A percentile compares a stretch with the other conserved stretches of the same genome.
These are phyloP conservation scores for Zele albiditarsus DNA, from an alignment of 2,888 invertebrate genomes.

Conservation along the genomic window DNA sequence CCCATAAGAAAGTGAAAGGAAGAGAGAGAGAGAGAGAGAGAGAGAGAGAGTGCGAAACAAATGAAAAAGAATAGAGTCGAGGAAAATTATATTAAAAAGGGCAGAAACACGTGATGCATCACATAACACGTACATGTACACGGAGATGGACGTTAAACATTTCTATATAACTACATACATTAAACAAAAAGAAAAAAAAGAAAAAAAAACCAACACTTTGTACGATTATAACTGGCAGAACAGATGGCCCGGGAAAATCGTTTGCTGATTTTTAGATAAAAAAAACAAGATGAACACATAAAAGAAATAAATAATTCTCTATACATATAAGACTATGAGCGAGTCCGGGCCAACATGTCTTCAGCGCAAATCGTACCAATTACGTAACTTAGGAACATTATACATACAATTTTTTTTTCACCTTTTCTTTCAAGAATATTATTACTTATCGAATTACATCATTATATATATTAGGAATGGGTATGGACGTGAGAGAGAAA, in stretches of 20 bases:
- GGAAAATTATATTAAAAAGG: not conserved
- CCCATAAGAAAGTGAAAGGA: not conserved
- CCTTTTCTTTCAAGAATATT: constrained; percentile 61
- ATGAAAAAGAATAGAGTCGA: not conserved
- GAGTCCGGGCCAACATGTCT: constrained; percentile 59
- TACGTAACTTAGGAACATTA: constrained; percentile 62
- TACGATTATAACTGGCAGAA: constrained; percentile 40
- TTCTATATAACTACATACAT: constrained; percentile 47
- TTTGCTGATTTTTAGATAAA: constrained; percentile 15
- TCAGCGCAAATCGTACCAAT: constrained; percentile 56
- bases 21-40: no score
- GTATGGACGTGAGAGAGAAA: constrained; percentile 48
- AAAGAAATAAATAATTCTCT: not conserved
- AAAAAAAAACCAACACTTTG: constrained; percentile 25
- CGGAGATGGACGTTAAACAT: constrained; percentile 53
- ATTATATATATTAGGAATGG: constrained; percentile 57
- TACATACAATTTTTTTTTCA: constrained; percentile 57
- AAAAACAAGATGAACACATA: not conserved
- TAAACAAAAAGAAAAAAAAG: constrained; percentile 53
- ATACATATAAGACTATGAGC: constrained; percentile 20
- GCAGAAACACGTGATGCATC: constrained; percentile 48
- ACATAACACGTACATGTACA: constrained; percentile 48
- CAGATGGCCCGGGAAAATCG: constrained; percentile 38
- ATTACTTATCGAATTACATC: constrained; percentile 62
- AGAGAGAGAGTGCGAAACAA: no score